phyloP scores from a whole-genome alignment of 2,888 invertebrate species.

The Phlogophora meticulosa region DNA sequence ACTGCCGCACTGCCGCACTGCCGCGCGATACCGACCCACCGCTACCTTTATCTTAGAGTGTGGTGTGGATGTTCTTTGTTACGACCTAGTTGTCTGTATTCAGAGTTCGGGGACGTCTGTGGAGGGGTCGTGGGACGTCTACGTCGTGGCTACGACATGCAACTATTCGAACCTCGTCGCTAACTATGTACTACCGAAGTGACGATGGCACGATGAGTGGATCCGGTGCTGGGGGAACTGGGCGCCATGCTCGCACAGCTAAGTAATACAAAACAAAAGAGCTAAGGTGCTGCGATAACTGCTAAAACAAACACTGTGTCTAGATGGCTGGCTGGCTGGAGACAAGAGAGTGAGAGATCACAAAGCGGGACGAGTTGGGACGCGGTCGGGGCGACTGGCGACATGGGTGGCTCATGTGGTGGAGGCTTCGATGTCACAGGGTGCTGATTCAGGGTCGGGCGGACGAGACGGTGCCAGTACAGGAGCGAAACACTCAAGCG shows the following conservation, averaged over 20 bases:
- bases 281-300: constrained; percentile 75
- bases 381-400: constrained; percentile 65
- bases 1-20: constrained; percentile 38
- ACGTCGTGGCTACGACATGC: constrained; percentile 73
- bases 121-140: constrained; percentile 65
- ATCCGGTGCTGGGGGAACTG: constrained; percentile 58
- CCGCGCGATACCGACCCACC: constrained; percentile 65
- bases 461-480: constrained; percentile 75
- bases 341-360: constrained; percentile 69
- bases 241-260: constrained; percentile 74
- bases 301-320: constrained; percentile 70
- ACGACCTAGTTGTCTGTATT: constrained; percentile 78
- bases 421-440: constrained; percentile 63
- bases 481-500: constrained; percentile 52
- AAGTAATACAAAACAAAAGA: constrained; percentile 66
- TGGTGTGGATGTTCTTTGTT: constrained; percentile 85
- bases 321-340: constrained; percentile 69
- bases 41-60: constrained; percentile 77
- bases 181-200: constrained; percentile 62
- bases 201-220: constrained; percentile 52
- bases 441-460: constrained; percentile 66
- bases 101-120: constrained; percentile 75
- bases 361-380: constrained; percentile 74
- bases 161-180: constrained; percentile 69
- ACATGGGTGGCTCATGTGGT: constrained; percentile 36